Evolutionary conservation across 2,888 invertebrate species (phyloP), one percentile per base, ranked within the genome.

Genomic region (Baronia brevicornis): DNA sequence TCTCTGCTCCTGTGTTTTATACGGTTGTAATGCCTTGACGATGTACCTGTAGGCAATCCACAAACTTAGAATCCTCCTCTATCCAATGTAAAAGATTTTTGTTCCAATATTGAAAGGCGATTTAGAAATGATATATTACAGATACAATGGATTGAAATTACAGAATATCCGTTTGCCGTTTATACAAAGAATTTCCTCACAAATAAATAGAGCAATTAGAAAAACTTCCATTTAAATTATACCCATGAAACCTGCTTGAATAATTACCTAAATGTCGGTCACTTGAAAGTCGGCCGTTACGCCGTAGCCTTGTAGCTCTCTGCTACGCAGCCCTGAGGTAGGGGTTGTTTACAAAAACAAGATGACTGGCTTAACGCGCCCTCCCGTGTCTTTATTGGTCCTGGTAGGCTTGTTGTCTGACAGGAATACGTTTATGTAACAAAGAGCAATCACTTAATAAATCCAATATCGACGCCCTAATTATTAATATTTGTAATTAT

Each of bases 271-370:
- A 28, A 29, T n/a, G 25, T 29, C 35, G 35, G 27, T 27, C 26
- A 33, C 2, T 15, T 21, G 8, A 19, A 19, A 29, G 35, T 41
- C 35, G 35, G 11, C 17, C 21, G 32, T 36, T 39, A 37, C 39
- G 33, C 4, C 36, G 39, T 35, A 41, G 36, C 33, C 22, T 26
- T 54, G 60, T 57, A 55, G 55, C 43, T 28, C 44, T 44, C 44
- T 49, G 33, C 39, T 39, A 35, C 52, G 46, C 29, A 43, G 48
- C 51, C 52, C 61, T 54, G 41, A 41, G 52, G 55, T 54, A 44
- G 49, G 63, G 61, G 64, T 57, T 77, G 78, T 78, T 79, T 80
- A 78, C 77, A 69, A 70, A 72, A 79, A 78, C 77, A 77, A 54
- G 67, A 78, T 79, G 79, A 80, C 78, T 79, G 62, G 77, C 77